These are phyloP conservation scores for Lutjanus argentimaculatus DNA, from an alignment of 2,797 vertebrate genomes.

Conservation along the genomic window DNA sequence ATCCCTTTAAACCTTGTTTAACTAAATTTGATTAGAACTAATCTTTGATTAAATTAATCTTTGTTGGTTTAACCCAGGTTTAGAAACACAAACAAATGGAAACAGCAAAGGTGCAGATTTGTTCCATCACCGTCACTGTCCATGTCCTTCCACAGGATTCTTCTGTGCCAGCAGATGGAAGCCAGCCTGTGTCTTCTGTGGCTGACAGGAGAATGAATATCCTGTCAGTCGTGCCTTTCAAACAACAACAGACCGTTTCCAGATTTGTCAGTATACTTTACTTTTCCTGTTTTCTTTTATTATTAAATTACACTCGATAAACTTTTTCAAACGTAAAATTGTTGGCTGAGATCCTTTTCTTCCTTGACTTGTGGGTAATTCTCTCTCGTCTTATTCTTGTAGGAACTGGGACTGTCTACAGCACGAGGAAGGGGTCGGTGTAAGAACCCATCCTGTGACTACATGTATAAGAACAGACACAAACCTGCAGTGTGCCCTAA, in stretches of 20 bases:
- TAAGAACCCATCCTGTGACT: conserved; percentile 95
- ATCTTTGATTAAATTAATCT: too few species aligned
- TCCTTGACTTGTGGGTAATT: neutral
- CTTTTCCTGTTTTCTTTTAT: neutral
- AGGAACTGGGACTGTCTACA: conserved; percentile 97
- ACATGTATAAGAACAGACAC: conserved; percentile 97
- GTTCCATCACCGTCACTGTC: conserved; percentile 3
- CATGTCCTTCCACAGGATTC: conserved; percentile 67
- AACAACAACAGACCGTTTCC: conserved; percentile 76
- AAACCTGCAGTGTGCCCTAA: conserved; percentile 94
- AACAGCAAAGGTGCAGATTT: neutral
- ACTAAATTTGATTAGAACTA: too few species aligned
- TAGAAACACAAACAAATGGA: neutral
- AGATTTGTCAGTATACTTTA: conserved; percentile 79
- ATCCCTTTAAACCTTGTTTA: too few species aligned
- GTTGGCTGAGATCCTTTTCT: neutral
- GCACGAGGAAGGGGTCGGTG: conserved; percentile 95
- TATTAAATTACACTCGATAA: neutral
- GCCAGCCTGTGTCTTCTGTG: conserved; percentile 66
- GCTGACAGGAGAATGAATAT: conserved; percentile 81
- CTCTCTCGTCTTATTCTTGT: conserved; percentile 4
- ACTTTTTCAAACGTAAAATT: neutral
- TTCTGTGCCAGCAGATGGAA: conserved; percentile 52
- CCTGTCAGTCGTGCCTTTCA: conserved; percentile 84
- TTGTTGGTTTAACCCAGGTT: too few species aligned